phyloP scores from a whole-genome alignment of 2,888 invertebrate species.

The Nymphalis polychloros region DNA sequence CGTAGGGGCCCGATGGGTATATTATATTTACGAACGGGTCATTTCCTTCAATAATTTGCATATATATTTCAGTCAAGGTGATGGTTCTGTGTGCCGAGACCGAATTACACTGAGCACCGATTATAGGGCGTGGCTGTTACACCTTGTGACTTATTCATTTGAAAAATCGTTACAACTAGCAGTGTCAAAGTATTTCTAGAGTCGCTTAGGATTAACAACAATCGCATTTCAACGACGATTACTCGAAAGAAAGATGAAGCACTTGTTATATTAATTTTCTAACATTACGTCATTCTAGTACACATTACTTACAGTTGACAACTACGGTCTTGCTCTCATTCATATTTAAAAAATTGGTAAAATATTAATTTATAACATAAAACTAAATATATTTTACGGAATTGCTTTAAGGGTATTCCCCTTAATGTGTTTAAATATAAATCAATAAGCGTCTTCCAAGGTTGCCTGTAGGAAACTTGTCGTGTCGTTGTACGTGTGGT shows the following conservation, averaged over 20 bases:
- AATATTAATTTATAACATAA: too few relatives aligned
- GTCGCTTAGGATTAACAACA: neutral
- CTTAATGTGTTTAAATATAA: conserved; percentile 15
- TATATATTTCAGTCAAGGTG: conserved; percentile 33
- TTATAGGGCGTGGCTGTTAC: conserved; percentile 36
- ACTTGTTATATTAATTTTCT: neutral
- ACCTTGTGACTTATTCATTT: conserved; percentile 34
- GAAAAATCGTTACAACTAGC: conserved; percentile 33
- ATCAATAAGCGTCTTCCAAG: conserved; percentile 24
- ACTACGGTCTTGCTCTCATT: too few relatives aligned
- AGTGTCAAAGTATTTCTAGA: conserved; percentile 14
- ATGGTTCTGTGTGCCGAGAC: conserved; percentile 34
- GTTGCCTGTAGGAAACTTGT: conserved; percentile 25
- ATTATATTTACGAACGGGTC: conserved; percentile 25
- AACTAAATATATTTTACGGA: too few relatives aligned
- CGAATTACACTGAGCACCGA: conserved; percentile 29
- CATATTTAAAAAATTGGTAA: too few relatives aligned
- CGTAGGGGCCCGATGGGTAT: conserved; percentile 23
- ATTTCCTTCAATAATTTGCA: conserved; percentile 27
- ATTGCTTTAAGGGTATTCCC: too few relatives aligned
- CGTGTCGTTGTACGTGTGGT: conserved; percentile 21
- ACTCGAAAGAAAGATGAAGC: neutral
- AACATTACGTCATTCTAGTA: neutral
- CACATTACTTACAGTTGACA: neutral
- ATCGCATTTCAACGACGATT: conserved; percentile 1